These are phyloP conservation scores for Plagodis dolabraria DNA, from an alignment of 2,888 invertebrate genomes.

Conservation along the genomic window DNA sequence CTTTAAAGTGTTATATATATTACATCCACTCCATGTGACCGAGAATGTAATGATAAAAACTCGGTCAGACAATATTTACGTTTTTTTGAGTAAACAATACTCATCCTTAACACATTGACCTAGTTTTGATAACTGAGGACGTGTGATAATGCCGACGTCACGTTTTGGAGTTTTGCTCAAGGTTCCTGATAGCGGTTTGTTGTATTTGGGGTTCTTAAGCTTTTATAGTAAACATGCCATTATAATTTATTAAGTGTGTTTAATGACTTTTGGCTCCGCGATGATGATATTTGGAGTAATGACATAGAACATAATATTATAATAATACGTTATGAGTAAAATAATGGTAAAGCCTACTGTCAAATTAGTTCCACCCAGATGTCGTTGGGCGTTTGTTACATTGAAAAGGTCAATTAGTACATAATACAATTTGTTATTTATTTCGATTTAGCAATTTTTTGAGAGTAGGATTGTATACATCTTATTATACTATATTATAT, in stretches of 20 bases:
- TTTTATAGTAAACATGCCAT: constrained; percentile 7
- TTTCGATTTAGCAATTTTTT: too few relatives aligned
- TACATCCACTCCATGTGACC: constrained; percentile 6
- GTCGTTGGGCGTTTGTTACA: too few relatives aligned
- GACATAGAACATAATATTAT: too few relatives aligned
- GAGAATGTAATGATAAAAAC: constrained; percentile 38
- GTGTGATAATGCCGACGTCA: constrained; percentile 25
- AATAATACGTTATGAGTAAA: too few relatives aligned
- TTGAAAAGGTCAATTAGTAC: too few relatives aligned
- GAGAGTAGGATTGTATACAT: too few relatives aligned
- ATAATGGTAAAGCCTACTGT: too few relatives aligned
- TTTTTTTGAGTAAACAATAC: constrained; percentile 29
- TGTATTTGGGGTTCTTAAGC: constrained; percentile 3
- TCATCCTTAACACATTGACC: constrained; percentile 46
- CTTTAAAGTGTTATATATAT: neutral
- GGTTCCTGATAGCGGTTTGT: constrained; percentile 16
- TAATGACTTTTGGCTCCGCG: too few relatives aligned
- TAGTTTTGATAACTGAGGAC: constrained; percentile 36
- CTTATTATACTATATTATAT: too few relatives aligned
- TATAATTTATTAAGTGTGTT: neutral
- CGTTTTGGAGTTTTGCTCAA: constrained; percentile 32
- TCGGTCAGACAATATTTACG: constrained; percentile 38
- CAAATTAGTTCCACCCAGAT: too few relatives aligned
- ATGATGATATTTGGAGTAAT: too few relatives aligned
- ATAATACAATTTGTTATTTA: too few relatives aligned